Base-by-base conservation (phyloP, 2,797 vertebrate species). In the Denticeps clupeoides region DNA sequence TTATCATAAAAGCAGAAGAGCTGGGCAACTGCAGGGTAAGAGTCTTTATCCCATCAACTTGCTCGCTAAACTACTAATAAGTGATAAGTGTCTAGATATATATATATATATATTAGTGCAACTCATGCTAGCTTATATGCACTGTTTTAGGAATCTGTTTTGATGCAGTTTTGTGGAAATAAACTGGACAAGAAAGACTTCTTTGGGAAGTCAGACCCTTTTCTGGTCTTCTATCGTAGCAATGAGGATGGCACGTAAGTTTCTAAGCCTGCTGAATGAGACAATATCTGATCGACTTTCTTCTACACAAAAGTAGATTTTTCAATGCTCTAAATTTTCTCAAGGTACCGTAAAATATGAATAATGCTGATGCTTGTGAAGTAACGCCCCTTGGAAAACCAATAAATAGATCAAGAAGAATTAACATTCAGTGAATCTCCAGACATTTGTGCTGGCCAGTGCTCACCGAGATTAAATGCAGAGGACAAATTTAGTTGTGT, bases 181-280 rank as follows among this genome's bases (percentile, higher is more conserved):
- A 93, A 90, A 62, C 70, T 93, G 65, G 90, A 93, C 62, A 93
- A 93, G 75, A 93, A 93, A 63, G 90, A 93, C 64, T 93, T 94
- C 74, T 94, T 94, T 26, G 90, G 90, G 24, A 94, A 94, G 68
- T 94, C 90, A 0, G 90, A 94, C 65, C 89, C 89, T 3, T 93
- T 93, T 60, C 81, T 94, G 13, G 87, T 93, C 27, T 94, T 94
- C 68, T 87, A 84, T 63, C 80, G 90, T 69, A 94, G 89, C 59
- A 92, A 94, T 42, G 90, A 90, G 71, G 90, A 94, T 48, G 87
- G 90, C 78, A 90, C 89, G 90, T 93, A 73, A 82, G 79, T 85
- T 41, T 42, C 49, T 55, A 15, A 3, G 59, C 5, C 11, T 22
- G 11, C 35, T 19, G 38, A 19, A 19, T 9, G 19, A 10, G 4